Evolutionary conservation across 92 coral and sea anemone genomes (phyloP).

Genomic region (Metridium senile): DNA sequence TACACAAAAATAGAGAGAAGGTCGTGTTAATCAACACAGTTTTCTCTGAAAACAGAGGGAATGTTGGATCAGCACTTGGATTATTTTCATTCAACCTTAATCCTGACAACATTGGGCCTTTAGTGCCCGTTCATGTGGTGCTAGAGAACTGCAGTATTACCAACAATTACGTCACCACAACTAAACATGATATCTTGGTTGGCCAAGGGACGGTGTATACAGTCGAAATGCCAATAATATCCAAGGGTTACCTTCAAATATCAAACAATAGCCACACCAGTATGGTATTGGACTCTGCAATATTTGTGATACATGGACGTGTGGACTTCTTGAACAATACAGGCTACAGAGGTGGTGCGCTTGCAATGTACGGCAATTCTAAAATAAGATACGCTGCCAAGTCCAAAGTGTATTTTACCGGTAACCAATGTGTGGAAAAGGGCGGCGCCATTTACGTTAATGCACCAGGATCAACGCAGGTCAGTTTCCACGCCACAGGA

Average conservation of each 20-base stretch:
- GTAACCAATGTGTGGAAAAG: slow-evolving; percentile 59
- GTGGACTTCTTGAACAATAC: slow-evolving; percentile 56
- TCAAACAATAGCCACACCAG: slow-evolving; percentile 69
- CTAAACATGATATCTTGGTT: slow-evolving; percentile 37
- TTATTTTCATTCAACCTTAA: slow-evolving; percentile 59
- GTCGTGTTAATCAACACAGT: slow-evolving; percentile 39
- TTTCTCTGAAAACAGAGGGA: slow-evolving; percentile 58
- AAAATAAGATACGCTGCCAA: slow-evolving; percentile 49
- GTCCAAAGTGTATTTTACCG: slow-evolving; percentile 57
- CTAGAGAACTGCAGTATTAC: slow-evolving; percentile 39
- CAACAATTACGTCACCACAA: slow-evolving; percentile 46
- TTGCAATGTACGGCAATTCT: slow-evolving; percentile 91
- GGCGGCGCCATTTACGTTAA: slow-evolving; percentile 84
- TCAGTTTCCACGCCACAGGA: slow-evolving; percentile 71
- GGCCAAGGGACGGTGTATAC: slow-evolving; percentile 80
- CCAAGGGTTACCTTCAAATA: slow-evolving; percentile 48
- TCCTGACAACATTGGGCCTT: slow-evolving; percentile 71
- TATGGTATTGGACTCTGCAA: slow-evolving; percentile 72
- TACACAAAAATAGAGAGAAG: neutral
- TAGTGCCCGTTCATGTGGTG: slow-evolving; percentile 46
- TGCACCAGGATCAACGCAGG: slow-evolving; percentile 80
- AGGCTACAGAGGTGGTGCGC: slow-evolving; percentile 85
- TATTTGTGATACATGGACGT: slow-evolving; percentile 51
- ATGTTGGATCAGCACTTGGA: slow-evolving; percentile 75
- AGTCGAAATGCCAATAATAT: slow-evolving; percentile 59